Percentiles rank a stretch among this genome's conserved stretches.
These are phyloP conservation scores for Tangara arthus DNA, from an alignment of 2,797 vertebrate genomes.

Conservation along the genomic window DNA sequence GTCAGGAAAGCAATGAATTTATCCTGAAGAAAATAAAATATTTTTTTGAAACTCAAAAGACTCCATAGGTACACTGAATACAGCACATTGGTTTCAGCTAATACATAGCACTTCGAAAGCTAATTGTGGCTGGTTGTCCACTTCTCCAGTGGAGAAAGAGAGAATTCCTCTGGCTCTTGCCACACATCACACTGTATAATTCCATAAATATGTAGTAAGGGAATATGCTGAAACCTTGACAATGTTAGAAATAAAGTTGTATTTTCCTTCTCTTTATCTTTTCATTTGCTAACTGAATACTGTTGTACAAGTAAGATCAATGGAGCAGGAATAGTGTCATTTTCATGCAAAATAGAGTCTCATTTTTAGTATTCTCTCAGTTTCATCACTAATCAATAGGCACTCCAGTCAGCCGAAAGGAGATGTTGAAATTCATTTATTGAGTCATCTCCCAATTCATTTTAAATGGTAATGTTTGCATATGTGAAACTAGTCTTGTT, in stretches of 20 bases:
- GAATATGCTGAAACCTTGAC: background rate
- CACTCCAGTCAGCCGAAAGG: background rate
- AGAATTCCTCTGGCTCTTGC: background rate
- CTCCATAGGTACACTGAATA: background rate
- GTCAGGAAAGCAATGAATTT: background rate
- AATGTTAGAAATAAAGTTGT: background rate
- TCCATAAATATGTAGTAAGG: background rate
- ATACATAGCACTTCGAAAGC: background rate
- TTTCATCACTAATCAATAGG: conserved; percentile 15
- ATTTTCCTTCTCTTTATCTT: background rate
- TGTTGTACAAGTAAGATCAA: background rate
- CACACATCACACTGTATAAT: background rate
- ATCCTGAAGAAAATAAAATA: background rate
- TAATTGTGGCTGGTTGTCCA: background rate
- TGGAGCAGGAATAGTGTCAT: background rate
- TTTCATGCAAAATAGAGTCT: conserved; percentile 4
- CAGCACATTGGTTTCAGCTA: background rate
- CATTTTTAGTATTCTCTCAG: background rate
- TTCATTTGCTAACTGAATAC: background rate
- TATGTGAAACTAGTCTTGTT: background rate
- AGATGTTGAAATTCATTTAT: background rate
- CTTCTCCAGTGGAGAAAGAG: background rate
- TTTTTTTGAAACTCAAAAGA: background rate
- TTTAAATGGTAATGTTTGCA: background rate
- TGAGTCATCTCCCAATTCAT: background rate